Evolutionary conservation across 2,888 invertebrate species (phyloP), one percentile per base, ranked within the genome.

Genomic region (Congeria kusceri): DNA sequence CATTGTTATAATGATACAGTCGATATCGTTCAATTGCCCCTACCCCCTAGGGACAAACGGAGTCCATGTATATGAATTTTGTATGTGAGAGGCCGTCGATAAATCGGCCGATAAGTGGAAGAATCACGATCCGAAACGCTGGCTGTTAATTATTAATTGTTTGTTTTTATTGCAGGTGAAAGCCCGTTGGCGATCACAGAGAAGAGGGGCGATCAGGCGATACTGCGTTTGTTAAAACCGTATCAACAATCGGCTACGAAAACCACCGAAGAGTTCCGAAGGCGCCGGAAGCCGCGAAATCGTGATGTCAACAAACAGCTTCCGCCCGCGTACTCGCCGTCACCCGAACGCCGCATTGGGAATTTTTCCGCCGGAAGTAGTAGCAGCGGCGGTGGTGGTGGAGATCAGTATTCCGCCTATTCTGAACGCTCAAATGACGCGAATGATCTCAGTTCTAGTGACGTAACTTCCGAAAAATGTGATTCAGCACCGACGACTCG

Each of bases 161-260:
- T 56, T 23, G 53, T 57, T 49, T 58, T 73, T 18, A 15, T 23
- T 79, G 18, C 64, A 88, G 88, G 88, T 20, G 80, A 85, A 28
- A 80, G 82, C 0, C 87, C 88, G 1, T 49, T 82, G 11, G 76
- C 83, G 27, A 69, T 87, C 1, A 83, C 87, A 27, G 56, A 78
- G 28, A 80, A 85, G 44, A 72, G 59, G 13, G 82, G 82, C 7
- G 77, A 81, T 15, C 71, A 72, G 23, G 23, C 77, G 3, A 58
- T 87, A 3, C 61, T 77, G 1, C 65, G 65, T n/a, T 32, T 87
- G 0, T 68, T 88, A n/a, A 74, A 82, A 7, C 69, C 76, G 0
- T 78, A 84, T 32, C 5, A 63, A 3, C 58, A 49, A 23, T 7
- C 20, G 3, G 20, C 25, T 9, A 49, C 71, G 39, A 75, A 78